Percentiles rank a stretch among this genome's conserved stretches.
Conservation (phyloP, 2,113 vertebrate genomes). For the Heloderma charlesbogerti region DNA sequence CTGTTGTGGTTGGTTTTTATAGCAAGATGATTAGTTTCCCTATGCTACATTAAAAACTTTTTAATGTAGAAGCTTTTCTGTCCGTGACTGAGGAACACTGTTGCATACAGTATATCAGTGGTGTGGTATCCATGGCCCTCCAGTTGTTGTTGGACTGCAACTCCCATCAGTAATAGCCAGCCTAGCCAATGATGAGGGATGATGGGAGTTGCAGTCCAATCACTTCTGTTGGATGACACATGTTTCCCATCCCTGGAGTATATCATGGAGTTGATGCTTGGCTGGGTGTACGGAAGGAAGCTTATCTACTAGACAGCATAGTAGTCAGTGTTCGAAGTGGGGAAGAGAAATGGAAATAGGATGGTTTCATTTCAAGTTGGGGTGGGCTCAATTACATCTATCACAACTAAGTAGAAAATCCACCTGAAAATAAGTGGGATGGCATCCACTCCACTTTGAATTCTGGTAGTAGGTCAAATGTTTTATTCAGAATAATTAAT, state of each 20-base stretch:
- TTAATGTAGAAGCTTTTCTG: not conserved
- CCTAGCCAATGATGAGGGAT: too few species aligned
- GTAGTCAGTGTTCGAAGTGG: not conserved
- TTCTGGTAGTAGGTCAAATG: not conserved
- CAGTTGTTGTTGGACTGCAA: too few species aligned
- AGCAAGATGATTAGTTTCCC: accelerated
- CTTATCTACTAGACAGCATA: too few species aligned
- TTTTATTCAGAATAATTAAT: slow-evolving; percentile 4
- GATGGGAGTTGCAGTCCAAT: too few species aligned
- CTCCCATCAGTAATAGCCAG: too few species aligned
- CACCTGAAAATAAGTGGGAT: not conserved
- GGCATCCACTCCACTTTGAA: not conserved
- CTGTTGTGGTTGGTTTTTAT: not conserved
- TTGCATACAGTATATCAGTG: not conserved
- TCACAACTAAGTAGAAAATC: not conserved
- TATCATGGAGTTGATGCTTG: not conserved
- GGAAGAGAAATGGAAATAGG: not conserved
- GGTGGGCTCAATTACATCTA: not conserved
- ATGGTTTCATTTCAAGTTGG: not conserved
- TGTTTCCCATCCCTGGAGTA: not conserved
- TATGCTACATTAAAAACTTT: slow-evolving; percentile 6
- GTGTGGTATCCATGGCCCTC: too few species aligned
- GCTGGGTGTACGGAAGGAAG: not conserved
- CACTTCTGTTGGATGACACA: too few species aligned
- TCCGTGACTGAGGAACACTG: not conserved